phyloP scores from a whole-genome alignment of 2,113 vertebrate genomes.

The Pelvicachromis taeniatus region DNA sequence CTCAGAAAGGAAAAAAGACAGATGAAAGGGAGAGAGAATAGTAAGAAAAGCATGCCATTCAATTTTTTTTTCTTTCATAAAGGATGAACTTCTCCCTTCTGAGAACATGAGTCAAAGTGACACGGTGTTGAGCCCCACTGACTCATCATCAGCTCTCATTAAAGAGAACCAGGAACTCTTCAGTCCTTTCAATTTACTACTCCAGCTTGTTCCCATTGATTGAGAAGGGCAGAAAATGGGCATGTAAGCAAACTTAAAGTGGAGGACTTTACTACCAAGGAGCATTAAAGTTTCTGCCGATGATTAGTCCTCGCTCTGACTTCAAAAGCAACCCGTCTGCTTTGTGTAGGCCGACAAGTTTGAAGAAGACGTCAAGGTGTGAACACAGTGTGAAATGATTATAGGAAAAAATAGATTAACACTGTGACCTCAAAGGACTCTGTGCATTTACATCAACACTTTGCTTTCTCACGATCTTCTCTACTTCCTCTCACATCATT shows the following conservation, averaged over 20 bases:
- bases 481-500: neutral
- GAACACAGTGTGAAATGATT: slow-evolving; percentile 20
- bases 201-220: neutral
- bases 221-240: slow-evolving; percentile 8
- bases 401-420: slow-evolving; percentile 6
- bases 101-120: slow-evolving; percentile 25
- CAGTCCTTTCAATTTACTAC: slow-evolving; percentile 25
- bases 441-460: slow-evolving; percentile 14
- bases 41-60: neutral
- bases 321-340: neutral
- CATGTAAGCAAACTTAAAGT: neutral
- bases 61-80: neutral
- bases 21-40: neutral
- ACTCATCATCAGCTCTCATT: slow-evolving; percentile 39
- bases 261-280: neutral
- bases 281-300: neutral
- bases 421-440: neutral
- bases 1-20: neutral
- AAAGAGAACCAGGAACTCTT: slow-evolving; percentile 4
- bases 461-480: neutral
- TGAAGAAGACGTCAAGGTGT: neutral
- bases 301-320: neutral
- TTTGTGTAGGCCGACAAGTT: neutral
- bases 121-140: neutral
- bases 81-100: neutral